Evolutionary conservation across 2,113 vertebrate species (phyloP), one percentile per base, ranked within the genome.

Genomic region (Leucopsar rothschildi): DNA sequence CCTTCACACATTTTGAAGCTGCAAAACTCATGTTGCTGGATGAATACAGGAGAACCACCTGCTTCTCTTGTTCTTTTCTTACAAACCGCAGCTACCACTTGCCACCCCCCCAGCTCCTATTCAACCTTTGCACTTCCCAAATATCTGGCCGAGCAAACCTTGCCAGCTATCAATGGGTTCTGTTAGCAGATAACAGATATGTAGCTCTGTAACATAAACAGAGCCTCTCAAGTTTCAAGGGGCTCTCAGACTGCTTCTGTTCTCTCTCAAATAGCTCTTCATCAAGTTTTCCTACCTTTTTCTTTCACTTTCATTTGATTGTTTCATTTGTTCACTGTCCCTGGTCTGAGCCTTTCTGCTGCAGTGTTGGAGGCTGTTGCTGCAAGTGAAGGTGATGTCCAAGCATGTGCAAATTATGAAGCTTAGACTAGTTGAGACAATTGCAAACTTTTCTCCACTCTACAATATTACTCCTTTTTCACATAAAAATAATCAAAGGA

Each of bases 131-230:
- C 16, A 40, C 40, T 42, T 29, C 37, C 27, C 25, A 15, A 18
- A 1, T n/a, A 73, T n/a, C 42, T 70, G 19, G 27, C 19, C 9
- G 28, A 69, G 29, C 10, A 73, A 83, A 72, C 21, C 9, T 64
- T 60, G 18, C 14, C 50, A 56, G 20, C 37, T 15, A 33, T 5
- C 12, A 27, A 78, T 0, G 0, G 11, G 2, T 69, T 55, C 37
- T 78, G 12, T 42, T 69, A 20, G 16, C 47, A 42, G 28, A 24
- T 15, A 50, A 50, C 7, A 66, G 27, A 20, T 17, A 25, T 0
- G 5, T 12, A 45, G 33, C n/a, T 63, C 22, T 59, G 8, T 37
- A 68, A 64, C 11, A 19, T 37, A 59, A 80, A 68, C 22, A 33
- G 9, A 70, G 4, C 19, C 21, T 65, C 73, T 78, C 19, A 55